These are phyloP conservation scores for Idaea aversata DNA, from an alignment of 2,888 invertebrate species.

Conservation along the genomic window DNA sequence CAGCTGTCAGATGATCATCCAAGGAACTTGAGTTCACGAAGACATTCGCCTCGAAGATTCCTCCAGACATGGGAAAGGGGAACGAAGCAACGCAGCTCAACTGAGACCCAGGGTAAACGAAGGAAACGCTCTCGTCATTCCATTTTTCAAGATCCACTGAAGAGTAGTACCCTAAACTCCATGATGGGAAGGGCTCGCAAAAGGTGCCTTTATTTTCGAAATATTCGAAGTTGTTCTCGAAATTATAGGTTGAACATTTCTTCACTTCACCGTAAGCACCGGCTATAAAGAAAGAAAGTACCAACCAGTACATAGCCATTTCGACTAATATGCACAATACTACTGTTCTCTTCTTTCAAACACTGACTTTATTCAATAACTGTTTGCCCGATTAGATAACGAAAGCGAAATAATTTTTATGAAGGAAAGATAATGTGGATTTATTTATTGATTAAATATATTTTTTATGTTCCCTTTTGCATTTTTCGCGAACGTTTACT, in stretches of 20 bases:
- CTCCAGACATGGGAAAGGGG: slow-evolving; percentile 19
- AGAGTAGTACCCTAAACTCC: slow-evolving; percentile 21
- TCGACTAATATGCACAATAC: slow-evolving; percentile 13
- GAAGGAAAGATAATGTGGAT: slow-evolving; percentile 9
- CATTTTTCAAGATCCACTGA: slow-evolving; percentile 11
- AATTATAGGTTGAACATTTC: slow-evolving; percentile 33
- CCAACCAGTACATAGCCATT: slow-evolving; percentile 13
- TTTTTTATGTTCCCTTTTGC: background rate
- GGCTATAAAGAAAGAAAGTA: slow-evolving; percentile 10
- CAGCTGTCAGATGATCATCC: slow-evolving; percentile 27
- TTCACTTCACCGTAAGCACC: slow-evolving; percentile 15
- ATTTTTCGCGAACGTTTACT: background rate
- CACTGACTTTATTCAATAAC: slow-evolving; percentile 17
- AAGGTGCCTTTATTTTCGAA: slow-evolving; percentile 10
- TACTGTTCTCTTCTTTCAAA: slow-evolving; percentile 10
- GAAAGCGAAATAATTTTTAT: slow-evolving; percentile 9
- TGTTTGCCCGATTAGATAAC: slow-evolving; percentile 18
- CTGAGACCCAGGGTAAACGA: slow-evolving; percentile 14
- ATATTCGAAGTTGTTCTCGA: slow-evolving; percentile 19
- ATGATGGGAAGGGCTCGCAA: slow-evolving; percentile 16
- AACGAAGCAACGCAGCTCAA: slow-evolving; percentile 23
- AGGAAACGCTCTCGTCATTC: slow-evolving; percentile 15
- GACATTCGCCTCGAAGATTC: slow-evolving; percentile 34
- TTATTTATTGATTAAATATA: background rate
- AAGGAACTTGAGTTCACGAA: slow-evolving; percentile 27